A percentile compares a stretch with the other conserved stretches of the same genome.
phyloP scores from a whole-genome alignment of 2,113 vertebrate genomes.

The Gavia stellata region DNA sequence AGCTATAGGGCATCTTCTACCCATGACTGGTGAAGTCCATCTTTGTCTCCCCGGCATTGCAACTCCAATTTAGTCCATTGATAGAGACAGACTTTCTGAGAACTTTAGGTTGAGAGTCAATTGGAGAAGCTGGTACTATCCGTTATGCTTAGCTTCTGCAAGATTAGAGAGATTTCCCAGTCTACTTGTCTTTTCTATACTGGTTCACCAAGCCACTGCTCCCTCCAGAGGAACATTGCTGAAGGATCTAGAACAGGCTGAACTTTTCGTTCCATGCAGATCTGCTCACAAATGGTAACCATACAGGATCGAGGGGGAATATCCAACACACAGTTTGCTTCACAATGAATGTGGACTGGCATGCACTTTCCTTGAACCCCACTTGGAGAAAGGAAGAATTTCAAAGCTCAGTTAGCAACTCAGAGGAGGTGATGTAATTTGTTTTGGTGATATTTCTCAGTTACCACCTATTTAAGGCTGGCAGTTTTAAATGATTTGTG shows the following conservation, averaged over 20 bases:
- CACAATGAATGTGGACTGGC: neutral
- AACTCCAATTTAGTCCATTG: neutral
- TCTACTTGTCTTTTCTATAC: neutral
- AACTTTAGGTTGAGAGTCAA: neutral
- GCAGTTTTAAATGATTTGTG: constrained; percentile 55
- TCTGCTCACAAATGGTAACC: neutral
- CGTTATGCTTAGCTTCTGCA: neutral
- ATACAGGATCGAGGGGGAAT: accelerated
- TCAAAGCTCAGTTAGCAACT: constrained; percentile 27
- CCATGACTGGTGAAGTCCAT: accelerated
- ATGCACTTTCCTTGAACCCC: constrained; percentile 47
- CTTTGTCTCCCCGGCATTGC: neutral
- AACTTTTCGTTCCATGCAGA: neutral
- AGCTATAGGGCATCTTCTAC: neutral
- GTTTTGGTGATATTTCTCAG: constrained; percentile 63
- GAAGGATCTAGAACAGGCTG: neutral
- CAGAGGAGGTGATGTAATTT: constrained; percentile 59
- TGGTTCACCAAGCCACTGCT: neutral
- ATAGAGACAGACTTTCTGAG: neutral
- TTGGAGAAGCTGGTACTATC: neutral
- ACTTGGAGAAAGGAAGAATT: constrained; percentile 25
- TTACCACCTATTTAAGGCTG: constrained; percentile 63
- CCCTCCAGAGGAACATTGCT: neutral
- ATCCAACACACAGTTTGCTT: neutral
- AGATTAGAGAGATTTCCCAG: neutral